A percentile compares a stretch with the other conserved stretches of the same genome.
These are phyloP conservation scores for Coelinius sp. DNA, from an alignment of 2,888 invertebrate species.

Conservation along the genomic window DNA sequence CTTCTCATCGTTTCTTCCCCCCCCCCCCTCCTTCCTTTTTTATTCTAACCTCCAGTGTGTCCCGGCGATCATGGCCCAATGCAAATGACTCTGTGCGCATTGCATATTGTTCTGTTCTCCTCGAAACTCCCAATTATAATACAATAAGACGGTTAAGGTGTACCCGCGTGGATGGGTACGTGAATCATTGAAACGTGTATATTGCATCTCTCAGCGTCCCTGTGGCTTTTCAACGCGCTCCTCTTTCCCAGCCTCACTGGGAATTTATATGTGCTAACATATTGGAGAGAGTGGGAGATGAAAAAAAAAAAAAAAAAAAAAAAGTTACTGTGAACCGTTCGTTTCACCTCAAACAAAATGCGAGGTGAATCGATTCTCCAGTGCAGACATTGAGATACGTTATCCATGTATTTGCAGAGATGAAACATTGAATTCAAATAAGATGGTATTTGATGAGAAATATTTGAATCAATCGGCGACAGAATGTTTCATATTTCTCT, in stretches of 20 bases:
- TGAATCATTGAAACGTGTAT: conserved; percentile 38
- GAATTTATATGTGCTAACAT: conserved; percentile 15
- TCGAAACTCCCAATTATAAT: conserved; percentile 37
- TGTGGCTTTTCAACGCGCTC: conserved; percentile 17
- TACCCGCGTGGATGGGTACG: conserved; percentile 28
- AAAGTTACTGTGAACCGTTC: conserved; percentile 9
- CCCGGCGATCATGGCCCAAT: conserved; percentile 21
- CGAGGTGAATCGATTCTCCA: conserved; percentile 12
- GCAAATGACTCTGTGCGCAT: conserved; percentile 31
- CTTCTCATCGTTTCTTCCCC: conserved; percentile 21
- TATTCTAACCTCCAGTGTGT: neutral
- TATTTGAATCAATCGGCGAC: conserved; percentile 16
- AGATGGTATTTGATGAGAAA: neutral
- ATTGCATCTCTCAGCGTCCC: conserved; percentile 24
- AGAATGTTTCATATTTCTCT: neutral
- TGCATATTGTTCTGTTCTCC: conserved; percentile 32
- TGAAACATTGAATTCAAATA: neutral
- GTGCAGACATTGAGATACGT: neutral
- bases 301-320: too few species aligned
- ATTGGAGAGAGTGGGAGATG: neutral
- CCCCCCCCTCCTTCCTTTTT: neutral
- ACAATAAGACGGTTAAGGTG: conserved; percentile 37
- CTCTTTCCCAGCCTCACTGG: conserved; percentile 16
- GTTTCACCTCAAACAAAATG: conserved; percentile 21
- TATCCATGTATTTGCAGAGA: neutral